phyloP scores from a whole-genome alignment of 1,140 invertebrate genomes.

The Ceratoteleas bidentatus region DNA sequence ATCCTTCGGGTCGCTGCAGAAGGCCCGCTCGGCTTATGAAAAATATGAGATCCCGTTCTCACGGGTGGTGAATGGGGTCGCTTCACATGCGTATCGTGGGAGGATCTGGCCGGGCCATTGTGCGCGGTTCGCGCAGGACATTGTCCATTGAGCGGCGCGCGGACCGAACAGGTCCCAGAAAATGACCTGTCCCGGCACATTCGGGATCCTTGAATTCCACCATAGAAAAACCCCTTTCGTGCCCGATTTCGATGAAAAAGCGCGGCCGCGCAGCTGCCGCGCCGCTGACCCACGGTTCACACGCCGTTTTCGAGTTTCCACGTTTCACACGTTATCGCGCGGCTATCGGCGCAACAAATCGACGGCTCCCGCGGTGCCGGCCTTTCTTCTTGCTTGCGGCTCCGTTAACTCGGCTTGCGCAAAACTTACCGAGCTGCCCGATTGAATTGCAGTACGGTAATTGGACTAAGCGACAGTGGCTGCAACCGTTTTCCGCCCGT shows the following conservation, averaged over 20 bases:
- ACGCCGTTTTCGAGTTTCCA: constrained; percentile 31
- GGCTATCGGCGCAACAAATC: constrained; percentile 17
- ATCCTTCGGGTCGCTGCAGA: constrained; percentile 64
- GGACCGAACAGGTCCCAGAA: constrained; percentile 77
- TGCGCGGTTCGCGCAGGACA: constrained; percentile 75
- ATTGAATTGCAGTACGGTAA: no score
- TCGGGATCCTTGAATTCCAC: constrained; percentile 69
- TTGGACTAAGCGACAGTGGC: no score
- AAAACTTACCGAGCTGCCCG: neutral
- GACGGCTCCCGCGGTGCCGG: constrained; percentile 5
- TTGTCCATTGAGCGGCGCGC: constrained; percentile 78
- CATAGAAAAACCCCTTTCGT: constrained; percentile 75
- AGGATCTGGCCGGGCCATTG: constrained; percentile 76
- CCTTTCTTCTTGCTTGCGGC: neutral
- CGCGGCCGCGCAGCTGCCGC: constrained; percentile 79
- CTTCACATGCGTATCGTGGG: constrained; percentile 81
- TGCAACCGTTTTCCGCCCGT: no score
- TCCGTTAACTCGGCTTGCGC: neutral
- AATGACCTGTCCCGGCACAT: constrained; percentile 78
- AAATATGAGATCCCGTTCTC: constrained; percentile 82
- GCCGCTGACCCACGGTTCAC: constrained; percentile 35
- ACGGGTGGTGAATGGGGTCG: constrained; percentile 79
- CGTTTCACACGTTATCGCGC: constrained; percentile 17
- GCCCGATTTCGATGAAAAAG: constrained; percentile 77
- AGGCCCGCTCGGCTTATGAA: constrained; percentile 75